These are phyloP conservation scores for Leptothorax acervorum DNA, from an alignment of 2,888 invertebrate genomes.

Conservation along the genomic window DNA sequence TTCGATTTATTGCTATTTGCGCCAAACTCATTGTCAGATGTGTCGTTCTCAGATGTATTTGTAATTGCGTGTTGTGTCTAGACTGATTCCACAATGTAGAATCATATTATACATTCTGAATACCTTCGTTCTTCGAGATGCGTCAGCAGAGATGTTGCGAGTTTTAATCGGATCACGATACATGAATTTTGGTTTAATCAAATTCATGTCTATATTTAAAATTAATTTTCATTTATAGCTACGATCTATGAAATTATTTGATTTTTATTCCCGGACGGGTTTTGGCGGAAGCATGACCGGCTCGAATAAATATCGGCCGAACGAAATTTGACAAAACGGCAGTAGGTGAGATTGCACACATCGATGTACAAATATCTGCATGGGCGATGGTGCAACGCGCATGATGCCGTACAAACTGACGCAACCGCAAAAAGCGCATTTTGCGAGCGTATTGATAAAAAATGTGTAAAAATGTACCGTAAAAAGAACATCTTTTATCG, in stretches of 20 bases:
- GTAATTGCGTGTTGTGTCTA: neutral
- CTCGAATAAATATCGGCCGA: slow-evolving; percentile 37
- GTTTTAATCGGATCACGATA: slow-evolving; percentile 18
- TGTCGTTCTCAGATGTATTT: neutral
- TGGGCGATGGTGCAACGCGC: slow-evolving; percentile 25
- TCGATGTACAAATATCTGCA: slow-evolving; percentile 57
- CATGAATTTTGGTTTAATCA: neutral
- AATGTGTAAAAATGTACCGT: slow-evolving; percentile 26
- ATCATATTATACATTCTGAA: neutral
- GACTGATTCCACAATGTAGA: neutral
- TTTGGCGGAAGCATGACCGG: neutral
- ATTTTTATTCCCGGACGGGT: slow-evolving; percentile 1
- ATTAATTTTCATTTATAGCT: neutral
- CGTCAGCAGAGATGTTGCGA: neutral
- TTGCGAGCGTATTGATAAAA: slow-evolving; percentile 44
- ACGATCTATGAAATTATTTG: neutral
- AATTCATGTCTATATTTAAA: neutral
- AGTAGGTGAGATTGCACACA: slow-evolving; percentile 53
- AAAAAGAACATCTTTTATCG: slow-evolving; percentile 42
- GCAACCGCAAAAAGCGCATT: slow-evolving; percentile 43
- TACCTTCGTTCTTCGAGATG: neutral
- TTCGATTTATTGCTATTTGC: slow-evolving; percentile 10
- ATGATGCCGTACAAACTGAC: slow-evolving; percentile 3
- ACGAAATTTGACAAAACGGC: slow-evolving; percentile 40
- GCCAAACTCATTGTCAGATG: neutral